These are phyloP conservation scores for Gorsachius magnificus DNA, from an alignment of 2,797 vertebrate species.

Conservation along the genomic window DNA sequence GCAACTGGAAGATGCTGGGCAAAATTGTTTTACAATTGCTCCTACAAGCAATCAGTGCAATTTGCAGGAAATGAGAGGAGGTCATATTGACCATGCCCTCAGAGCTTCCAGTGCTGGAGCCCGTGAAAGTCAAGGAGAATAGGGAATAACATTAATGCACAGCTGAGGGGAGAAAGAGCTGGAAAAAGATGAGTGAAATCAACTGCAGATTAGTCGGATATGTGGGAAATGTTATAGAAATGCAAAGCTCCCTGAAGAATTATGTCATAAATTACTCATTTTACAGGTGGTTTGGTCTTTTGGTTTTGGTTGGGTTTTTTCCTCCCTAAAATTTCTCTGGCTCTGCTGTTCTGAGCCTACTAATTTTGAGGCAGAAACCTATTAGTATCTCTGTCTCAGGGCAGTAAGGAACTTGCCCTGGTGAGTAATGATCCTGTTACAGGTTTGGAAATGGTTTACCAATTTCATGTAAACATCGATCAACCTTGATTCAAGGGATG, in stretches of 20 bases:
- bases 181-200: not conserved
- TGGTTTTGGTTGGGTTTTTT: not conserved
- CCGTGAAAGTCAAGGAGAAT: not conserved
- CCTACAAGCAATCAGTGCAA: not conserved
- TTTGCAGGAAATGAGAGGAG: not conserved
- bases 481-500: not conserved
- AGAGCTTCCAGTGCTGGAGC: not conserved
- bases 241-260: not conserved
- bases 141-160: not conserved
- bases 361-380: not conserved
- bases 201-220: rapidly evolving
- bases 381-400: rapidly evolving
- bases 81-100: not conserved
- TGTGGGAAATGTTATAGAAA: not conserved
- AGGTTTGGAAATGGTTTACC: not conserved
- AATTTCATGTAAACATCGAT: not conserved
- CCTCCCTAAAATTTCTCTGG: not conserved
- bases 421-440: not conserved
- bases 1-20: not conserved
- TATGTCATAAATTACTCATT: not conserved
- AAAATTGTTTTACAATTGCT: not conserved
- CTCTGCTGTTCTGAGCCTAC: not conserved
- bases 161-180: not conserved
- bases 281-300: not conserved
- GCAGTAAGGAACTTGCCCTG: not conserved